Evolutionary conservation across 2,888 invertebrate species (phyloP), one percentile per base, ranked within the genome.

Genomic region (Piscicola geometra): DNA sequence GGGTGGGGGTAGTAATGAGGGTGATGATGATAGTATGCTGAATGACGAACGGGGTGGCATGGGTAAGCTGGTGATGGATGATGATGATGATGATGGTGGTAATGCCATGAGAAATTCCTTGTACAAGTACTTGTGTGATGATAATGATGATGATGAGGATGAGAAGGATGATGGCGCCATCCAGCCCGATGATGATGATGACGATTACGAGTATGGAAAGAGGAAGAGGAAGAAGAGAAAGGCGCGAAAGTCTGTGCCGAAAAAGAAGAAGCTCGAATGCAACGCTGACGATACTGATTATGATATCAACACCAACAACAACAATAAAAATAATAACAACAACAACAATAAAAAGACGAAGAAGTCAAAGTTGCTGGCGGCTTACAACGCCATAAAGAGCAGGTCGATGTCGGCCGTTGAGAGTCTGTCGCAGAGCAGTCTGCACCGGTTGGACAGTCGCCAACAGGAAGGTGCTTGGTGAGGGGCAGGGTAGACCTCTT

Each of bases 201-300:
- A 25, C n/a, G 60, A 56, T 56, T 56, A 56, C 25, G 60, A 56
- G n/a, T 56, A 56, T 56, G 60, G 60, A 56, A 56, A 56, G n/a
- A 25, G n/a, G 60, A 56, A 75, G 41, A 71, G 60, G n/a, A 56
- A 56, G n/a, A 56, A 56, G 60, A 56, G n/a, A 21, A 56, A 25
- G n/a, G 60, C 15, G 5, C 9, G 60, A 21, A 56, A 56, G 25
- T 9, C 41, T 41, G 41, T 41, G 5, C 60, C 60, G 25, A 56
- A 56, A 56, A 56, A 56, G 60, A 56, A 56, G 25, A 56, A 56
- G n/a, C 9, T 15, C 3, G 5, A 15, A n/a, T 9, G 60, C 5
- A 41, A 41, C n/a, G 60, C 3, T 56, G 60, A 21, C n/a, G 60
- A 56, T 5, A 15, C 15, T 56, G 60, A 56, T 15, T 18, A 21